phyloP scores from a whole-genome alignment of 92 coral and sea anemone species.

The Siderastrea radians region DNA sequence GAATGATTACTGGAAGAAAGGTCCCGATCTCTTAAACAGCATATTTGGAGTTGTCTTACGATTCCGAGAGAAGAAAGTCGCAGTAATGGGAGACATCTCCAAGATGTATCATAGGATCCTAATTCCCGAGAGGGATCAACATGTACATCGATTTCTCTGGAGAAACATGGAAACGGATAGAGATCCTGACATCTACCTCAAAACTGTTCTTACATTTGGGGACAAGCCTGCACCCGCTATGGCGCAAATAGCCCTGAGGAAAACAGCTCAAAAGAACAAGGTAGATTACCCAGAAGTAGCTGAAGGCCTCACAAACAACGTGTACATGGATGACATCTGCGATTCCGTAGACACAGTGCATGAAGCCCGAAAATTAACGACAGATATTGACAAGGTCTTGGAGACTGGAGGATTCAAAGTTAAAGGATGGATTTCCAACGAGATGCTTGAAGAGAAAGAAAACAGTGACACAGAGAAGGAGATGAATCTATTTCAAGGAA shows the following conservation, averaged over 20 bases:
- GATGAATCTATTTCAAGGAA: not conserved
- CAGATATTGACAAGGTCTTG: not conserved
- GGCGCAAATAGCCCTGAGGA: not conserved
- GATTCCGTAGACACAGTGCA: not conserved
- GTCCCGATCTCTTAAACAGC: not conserved
- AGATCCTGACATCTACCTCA: conserved; percentile 19
- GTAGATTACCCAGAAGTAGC: no score
- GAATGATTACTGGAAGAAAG: no score
- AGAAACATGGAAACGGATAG: no score
- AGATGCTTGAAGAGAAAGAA: not conserved
- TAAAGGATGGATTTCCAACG: not conserved
- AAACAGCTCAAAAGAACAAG: no score
- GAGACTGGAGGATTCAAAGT: not conserved
- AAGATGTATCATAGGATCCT: conserved; percentile 39
- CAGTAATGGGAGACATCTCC: conserved; percentile 27
- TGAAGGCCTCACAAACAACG: not conserved
- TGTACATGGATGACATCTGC: not conserved
- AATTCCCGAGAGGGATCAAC: conserved; percentile 53
- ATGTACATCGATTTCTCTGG: conserved; percentile 55
- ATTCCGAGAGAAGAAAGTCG: conserved; percentile 59
- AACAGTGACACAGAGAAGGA: not conserved
- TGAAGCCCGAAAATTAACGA: not conserved
- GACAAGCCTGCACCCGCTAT: not conserved
- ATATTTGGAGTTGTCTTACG: conserved; percentile 50
- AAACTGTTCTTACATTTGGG: not conserved